Evolutionary conservation across 2,113 vertebrate species (phyloP), one percentile per base, ranked within the genome.

Genomic region (Coreoperca whiteheadi): DNA sequence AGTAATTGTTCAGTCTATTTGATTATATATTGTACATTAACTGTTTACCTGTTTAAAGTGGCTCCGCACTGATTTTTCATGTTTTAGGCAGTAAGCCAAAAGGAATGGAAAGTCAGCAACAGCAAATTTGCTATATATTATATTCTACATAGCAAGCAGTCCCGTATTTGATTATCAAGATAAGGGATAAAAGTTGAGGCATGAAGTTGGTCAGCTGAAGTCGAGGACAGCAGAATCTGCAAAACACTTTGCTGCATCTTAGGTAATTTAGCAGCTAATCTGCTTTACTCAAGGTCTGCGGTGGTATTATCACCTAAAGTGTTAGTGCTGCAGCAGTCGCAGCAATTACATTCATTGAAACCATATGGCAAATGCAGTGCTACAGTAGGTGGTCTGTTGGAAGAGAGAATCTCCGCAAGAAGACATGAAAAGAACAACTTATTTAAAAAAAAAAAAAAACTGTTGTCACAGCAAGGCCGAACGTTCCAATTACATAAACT

Each of bases 371-470:
- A 48, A 61, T 14, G 18, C 32, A 41, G 41, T 11, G 43, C 16
- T 41, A 1, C 53, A 75, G n/a, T 20, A 25, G 63, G 10, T 21
- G n/a, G 21, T 51, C 32, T 57, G 25, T n/a, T n/a, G 7, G 30
- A 61, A 48, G 41, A 34, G 28, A 34, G 1, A 34, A 59, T 50
- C 76, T 21, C 15, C 1, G 4, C 15, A 39, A 6, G 3, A 65
- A 67, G 7, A 74, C 23, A 67, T 6, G 16, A 73, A 78, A 77
- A 76, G 66, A 71, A 28, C 53, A 68, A 48, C 25, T 53, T 60
- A 1, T 74, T 53, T 39, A n/a, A 74, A 67, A 74, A 79, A 8
- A 51, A 32, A n/a, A 74, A 67, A 74, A 79, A 8, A 51, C 21
- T 64, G 57, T 21, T 71, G 28, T 46, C 20, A 1, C 16, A 61